phyloP scores from a whole-genome alignment of 2,113 vertebrate species.

The Lichenostomus cassidix region DNA sequence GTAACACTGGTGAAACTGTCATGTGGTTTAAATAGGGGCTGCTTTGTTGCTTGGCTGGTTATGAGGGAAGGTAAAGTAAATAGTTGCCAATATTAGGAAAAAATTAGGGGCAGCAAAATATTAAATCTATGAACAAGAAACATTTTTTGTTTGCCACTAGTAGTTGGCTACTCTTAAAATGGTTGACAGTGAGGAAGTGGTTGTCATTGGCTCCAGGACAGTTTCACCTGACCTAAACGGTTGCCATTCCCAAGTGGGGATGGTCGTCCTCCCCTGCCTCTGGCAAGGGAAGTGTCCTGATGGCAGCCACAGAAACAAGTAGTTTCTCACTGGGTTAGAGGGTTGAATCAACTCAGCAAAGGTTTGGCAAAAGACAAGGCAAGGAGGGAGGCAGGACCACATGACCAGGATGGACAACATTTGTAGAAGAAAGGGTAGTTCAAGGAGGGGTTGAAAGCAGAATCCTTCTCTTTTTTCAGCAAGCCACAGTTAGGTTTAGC shows the following conservation, averaged over 20 bases:
- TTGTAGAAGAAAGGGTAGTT: neutral
- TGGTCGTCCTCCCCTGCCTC: neutral
- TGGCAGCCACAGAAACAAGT: neutral
- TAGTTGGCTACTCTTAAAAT: constrained; percentile 30
- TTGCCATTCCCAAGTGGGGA: neutral
- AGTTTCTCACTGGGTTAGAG: neutral
- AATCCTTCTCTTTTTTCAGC: neutral
- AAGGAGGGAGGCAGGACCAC: neutral
- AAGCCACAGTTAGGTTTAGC: neutral
- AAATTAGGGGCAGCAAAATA: constrained; percentile 3
- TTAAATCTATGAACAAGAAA: constrained; percentile 6
- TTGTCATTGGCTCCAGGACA: constrained; percentile 6
- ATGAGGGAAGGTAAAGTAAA: constrained; percentile 19
- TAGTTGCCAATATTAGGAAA: constrained; percentile 19
- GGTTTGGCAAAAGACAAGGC: neutral
- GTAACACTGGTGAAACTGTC: neutral
- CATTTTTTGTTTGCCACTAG: constrained; percentile 41
- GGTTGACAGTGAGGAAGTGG: neutral
- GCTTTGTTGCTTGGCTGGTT: neutral
- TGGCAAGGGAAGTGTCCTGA: neutral
- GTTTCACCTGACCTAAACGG: neutral
- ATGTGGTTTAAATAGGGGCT: neutral
- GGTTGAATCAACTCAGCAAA: neutral
- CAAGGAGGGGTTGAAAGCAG: neutral
- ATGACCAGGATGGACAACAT: neutral